Conservation (phyloP, 1,140 invertebrate species). For the Lordiphosa collinella region DNA sequence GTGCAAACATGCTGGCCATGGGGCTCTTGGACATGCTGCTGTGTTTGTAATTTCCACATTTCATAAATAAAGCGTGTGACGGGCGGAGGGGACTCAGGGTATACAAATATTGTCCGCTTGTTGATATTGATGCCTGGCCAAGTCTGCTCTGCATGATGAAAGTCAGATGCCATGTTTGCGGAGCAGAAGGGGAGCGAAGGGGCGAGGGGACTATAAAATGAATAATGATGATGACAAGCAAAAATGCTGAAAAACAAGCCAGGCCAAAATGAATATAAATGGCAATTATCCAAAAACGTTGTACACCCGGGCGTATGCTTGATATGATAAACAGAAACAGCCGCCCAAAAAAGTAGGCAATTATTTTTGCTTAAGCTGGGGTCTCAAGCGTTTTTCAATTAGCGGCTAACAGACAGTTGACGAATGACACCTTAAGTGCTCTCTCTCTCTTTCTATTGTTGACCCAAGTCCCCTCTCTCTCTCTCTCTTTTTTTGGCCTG, state of each 20-base stretch:
- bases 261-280: constrained; percentile 69
- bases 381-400: constrained; percentile 58
- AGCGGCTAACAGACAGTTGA: constrained; percentile 38
- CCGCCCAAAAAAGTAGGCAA: constrained; percentile 23
- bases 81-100: constrained; percentile 15
- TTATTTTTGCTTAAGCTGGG: background rate
- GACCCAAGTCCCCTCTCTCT: constrained; percentile 59
- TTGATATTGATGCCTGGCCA: constrained; percentile 60
- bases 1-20: constrained; percentile 45
- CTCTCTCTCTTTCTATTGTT: constrained; percentile 35
- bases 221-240: constrained; percentile 71
- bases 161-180: constrained; percentile 42
- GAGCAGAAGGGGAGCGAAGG: background rate
- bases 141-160: constrained; percentile 30
- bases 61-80: constrained; percentile 61
- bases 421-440: constrained; percentile 60
- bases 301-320: constrained; percentile 43
- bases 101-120: constrained; percentile 72
- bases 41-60: constrained; percentile 71
- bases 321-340: background rate
- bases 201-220: constrained; percentile 35
- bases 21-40: constrained; percentile 8
- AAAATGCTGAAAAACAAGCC: constrained; percentile 50
- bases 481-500: constrained; percentile 17
- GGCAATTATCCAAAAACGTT: constrained; percentile 55